Conservation (phyloP, 2,888 invertebrate species). For the Erebia epiphron region DNA sequence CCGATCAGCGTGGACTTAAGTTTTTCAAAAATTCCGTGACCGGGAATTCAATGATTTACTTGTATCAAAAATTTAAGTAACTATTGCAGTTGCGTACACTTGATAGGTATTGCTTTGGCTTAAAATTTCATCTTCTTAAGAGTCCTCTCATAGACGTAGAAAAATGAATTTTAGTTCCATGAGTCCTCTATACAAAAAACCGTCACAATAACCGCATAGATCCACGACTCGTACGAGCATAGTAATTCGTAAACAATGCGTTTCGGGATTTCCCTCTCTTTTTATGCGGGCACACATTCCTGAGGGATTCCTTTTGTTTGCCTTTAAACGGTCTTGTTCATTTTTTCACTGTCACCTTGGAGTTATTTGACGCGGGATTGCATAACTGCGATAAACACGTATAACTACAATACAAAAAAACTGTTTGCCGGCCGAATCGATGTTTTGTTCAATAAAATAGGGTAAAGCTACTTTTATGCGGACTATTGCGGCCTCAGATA, state of each 20-base stretch:
- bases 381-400: conserved; percentile 55
- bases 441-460: not conserved
- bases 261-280: conserved; percentile 80
- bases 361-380: conserved; percentile 61
- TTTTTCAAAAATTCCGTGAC: no score
- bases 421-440: not conserved
- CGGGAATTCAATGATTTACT: no score
- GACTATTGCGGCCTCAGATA: not conserved
- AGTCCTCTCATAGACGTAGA: no score
- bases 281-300: conserved; percentile 77
- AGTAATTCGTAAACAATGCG: conserved; percentile 80
- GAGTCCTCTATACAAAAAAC: conserved; percentile 42
- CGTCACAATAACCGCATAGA: conserved; percentile 71
- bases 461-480: not conserved
- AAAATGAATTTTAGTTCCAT: no score
- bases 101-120: not conserved
- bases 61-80: no score
- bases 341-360: conserved; percentile 66
- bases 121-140: conserved; percentile 2
- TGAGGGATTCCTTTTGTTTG: conserved; percentile 82
- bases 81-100: not conserved
- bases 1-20: not conserved
- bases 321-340: conserved; percentile 62
- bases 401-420: not conserved
- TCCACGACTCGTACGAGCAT: conserved; percentile 58